Evolutionary conservation across 2,797 vertebrate genomes (phyloP).

Genomic region (Gallinago stenura): DNA sequence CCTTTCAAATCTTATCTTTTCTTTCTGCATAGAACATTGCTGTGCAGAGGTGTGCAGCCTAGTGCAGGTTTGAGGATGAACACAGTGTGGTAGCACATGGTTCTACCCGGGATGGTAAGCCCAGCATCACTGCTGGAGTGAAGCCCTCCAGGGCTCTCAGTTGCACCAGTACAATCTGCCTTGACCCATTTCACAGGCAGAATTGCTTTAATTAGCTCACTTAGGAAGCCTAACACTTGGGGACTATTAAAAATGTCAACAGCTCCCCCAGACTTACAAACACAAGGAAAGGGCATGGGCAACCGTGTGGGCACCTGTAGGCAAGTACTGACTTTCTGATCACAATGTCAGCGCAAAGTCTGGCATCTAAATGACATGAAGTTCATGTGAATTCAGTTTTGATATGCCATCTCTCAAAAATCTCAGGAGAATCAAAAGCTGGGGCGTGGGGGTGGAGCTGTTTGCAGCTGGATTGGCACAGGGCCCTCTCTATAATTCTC

Average conservation of each 20-base stretch:
- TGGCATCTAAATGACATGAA: neutral
- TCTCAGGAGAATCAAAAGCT: neutral
- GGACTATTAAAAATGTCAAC: neutral
- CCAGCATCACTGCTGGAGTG: neutral
- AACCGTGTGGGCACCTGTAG: neutral
- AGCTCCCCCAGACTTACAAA: neutral
- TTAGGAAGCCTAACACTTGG: neutral
- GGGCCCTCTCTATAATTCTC: neutral
- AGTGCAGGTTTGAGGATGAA: accelerated
- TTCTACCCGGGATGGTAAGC: neutral
- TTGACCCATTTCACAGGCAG: neutral
- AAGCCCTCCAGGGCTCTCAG: neutral
- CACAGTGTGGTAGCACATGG: neutral
- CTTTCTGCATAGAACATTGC: too few species aligned
- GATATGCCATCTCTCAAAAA: neutral
- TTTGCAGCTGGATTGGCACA: neutral
- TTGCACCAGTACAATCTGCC: neutral
- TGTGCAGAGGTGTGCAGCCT: accelerated
- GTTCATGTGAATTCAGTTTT: neutral
- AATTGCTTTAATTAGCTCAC: neutral
- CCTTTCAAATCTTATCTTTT: neutral
- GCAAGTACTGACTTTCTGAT: neutral
- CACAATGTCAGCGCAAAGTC: neutral
- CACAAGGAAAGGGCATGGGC: neutral
- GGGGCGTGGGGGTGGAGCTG: neutral